Conservation (phyloP, 2,113 vertebrate species). For the Theristicus caerulescens region DNA sequence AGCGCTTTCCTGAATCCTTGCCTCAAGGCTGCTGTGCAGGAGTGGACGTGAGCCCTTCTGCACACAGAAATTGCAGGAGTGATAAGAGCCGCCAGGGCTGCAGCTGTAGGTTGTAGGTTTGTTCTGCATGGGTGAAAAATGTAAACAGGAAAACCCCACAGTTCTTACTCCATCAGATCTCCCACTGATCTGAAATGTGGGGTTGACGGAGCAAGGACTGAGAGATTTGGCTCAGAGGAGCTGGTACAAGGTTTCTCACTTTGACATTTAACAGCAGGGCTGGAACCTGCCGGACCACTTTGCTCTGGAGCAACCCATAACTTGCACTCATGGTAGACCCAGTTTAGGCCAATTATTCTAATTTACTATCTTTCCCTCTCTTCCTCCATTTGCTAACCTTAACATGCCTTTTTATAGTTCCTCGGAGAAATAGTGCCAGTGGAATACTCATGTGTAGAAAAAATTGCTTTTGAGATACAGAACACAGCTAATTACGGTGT, state of each 20-base stretch:
- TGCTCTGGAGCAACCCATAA: background rate
- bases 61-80: background rate
- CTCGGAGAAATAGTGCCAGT: background rate
- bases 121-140: background rate
- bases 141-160: background rate
- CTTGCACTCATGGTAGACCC: background rate
- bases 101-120: conserved; percentile 29
- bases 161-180: background rate
- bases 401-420: conserved; percentile 18
- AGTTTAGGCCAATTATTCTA: background rate
- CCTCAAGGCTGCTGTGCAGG: background rate
- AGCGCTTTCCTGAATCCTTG: conserved; percentile 46
- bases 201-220: background rate
- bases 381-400: conserved; percentile 24
- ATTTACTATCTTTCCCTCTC: background rate
- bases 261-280: background rate
- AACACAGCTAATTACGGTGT: conserved; percentile 33
- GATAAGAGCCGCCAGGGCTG: background rate
- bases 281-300: background rate
- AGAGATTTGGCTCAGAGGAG: background rate
- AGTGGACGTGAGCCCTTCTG: background rate
- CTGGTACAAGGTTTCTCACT: background rate
- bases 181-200: background rate
- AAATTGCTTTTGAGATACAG: background rate
- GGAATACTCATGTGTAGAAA: conserved; percentile 6